Percentiles rank a stretch among this genome's conserved stretches.
Conservation (phyloP, 2,797 vertebrate genomes). For the Catamblyrhynchus diadema region DNA sequence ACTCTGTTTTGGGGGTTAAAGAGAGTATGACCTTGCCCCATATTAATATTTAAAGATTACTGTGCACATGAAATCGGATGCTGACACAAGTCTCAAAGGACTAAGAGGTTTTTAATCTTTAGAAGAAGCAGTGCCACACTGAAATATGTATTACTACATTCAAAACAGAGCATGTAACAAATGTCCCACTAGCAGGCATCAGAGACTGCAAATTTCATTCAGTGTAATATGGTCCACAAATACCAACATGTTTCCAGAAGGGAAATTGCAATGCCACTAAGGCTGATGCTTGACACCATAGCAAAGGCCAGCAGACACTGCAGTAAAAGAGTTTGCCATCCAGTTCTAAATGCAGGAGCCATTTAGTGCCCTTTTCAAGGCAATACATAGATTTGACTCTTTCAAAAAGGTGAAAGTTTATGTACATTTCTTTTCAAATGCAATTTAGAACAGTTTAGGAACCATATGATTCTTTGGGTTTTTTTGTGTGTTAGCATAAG, state of each 20-base stretch:
- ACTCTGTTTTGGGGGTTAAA: constrained; percentile 56
- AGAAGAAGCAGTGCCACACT: constrained; percentile 52
- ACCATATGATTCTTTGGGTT: neutral
- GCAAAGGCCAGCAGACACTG: constrained; percentile 52
- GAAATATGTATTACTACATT: constrained; percentile 62
- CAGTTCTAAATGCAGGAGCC: constrained; percentile 10
- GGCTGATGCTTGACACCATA: constrained; percentile 32
- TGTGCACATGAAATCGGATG: constrained; percentile 66
- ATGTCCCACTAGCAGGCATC: constrained; percentile 63
- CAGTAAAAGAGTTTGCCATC: constrained; percentile 2
- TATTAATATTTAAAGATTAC: constrained; percentile 69
- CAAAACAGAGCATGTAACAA: constrained; percentile 50
- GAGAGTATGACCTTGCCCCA: constrained; percentile 47
- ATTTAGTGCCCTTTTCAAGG: constrained; percentile 59
- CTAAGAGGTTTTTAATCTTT: constrained; percentile 66
- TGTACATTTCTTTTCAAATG: constrained; percentile 20
- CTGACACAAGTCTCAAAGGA: constrained; percentile 73
- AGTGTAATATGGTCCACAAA: constrained; percentile 19
- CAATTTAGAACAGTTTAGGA: constrained; percentile 29
- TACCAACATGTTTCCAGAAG: constrained; percentile 34
- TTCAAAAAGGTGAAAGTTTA: constrained; percentile 40
- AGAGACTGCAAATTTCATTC: constrained; percentile 62
- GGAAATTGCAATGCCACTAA: constrained; percentile 38
- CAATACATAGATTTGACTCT: constrained; percentile 25
- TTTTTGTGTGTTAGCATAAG: neutral